phyloP scores from a whole-genome alignment of 37 sponge, comb jelly and placozoan genomes.

The Agelas oroides region DNA sequence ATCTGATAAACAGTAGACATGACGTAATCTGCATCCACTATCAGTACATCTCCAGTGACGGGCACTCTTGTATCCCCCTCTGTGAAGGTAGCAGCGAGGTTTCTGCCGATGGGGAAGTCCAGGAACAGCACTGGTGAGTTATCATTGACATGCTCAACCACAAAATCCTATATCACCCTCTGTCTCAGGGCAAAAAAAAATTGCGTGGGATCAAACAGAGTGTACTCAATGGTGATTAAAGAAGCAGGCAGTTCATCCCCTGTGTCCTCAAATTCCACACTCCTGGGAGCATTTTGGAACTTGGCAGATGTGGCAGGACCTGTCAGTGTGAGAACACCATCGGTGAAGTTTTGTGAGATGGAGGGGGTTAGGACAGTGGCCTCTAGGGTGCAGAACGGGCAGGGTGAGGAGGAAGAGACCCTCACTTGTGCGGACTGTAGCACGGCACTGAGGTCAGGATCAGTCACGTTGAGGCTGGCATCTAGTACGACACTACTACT shows the following conservation, averaged over 20 bases:
- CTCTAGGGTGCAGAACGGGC: slow-evolving; percentile 17
- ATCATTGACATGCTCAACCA: slow-evolving; percentile 71
- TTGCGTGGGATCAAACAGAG: slow-evolving; percentile 19
- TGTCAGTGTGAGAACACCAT: slow-evolving; percentile 7
- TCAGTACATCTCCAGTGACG: slow-evolving; percentile 38
- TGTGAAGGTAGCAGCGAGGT: slow-evolving; percentile 35
- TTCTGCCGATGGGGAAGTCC: slow-evolving; percentile 15
- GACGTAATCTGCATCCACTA: slow-evolving; percentile 62
- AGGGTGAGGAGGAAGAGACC: slow-evolving; percentile 27
- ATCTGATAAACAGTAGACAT: slow-evolving; percentile 32
- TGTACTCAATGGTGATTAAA: slow-evolving; percentile 17
- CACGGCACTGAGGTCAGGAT: slow-evolving; percentile 33
- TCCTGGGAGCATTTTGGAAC: slow-evolving; percentile 44
- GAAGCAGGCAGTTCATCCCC: slow-evolving; percentile 48
- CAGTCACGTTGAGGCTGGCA: slow-evolving; percentile 28
- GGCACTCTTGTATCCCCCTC: slow-evolving; percentile 38
- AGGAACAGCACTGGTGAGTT: slow-evolving; percentile 45
- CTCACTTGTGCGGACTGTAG: slow-evolving; percentile 12
- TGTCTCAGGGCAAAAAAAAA: no score
- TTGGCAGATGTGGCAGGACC: slow-evolving; percentile 51
- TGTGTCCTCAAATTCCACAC: slow-evolving; percentile 44
- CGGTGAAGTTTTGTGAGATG: not conserved
- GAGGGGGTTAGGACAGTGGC: not conserved
- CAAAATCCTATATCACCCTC: no score
- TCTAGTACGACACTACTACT: slow-evolving; percentile 12